Percentiles rank a stretch among this genome's conserved stretches.
These are phyloP conservation scores for Didymodactylos carnosus DNA, from an alignment of 2,888 invertebrate genomes.

Conservation along the genomic window DNA sequence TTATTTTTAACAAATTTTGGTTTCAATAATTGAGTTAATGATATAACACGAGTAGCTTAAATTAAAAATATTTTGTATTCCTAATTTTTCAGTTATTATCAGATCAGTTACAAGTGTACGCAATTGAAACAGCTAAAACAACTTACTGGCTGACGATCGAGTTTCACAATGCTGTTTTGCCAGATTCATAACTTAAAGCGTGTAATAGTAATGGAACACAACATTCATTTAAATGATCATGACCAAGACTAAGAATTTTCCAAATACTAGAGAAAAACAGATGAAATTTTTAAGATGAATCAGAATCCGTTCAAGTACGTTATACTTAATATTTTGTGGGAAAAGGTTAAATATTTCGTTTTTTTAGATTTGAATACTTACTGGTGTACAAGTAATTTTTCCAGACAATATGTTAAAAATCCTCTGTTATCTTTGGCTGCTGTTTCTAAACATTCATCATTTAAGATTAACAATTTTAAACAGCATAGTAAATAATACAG, in stretches of 20 bases:
- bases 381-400: constrained; percentile 8
- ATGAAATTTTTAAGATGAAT: no score
- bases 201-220: constrained; percentile 77
- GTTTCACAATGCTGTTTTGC: constrained; percentile 86
- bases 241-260: constrained; percentile 70
- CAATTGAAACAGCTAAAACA: no score
- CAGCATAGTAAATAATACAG: constrained; percentile 8
- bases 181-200: constrained; percentile 75
- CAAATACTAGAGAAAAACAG: constrained; percentile 53
- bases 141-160: constrained; percentile 65
- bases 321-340: no score
- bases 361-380: no score
- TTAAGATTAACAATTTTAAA: constrained; percentile 10
- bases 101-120: no score
- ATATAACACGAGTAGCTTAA: constrained; percentile 57
- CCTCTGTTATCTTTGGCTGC: constrained; percentile 11
- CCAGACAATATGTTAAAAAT: constrained; percentile 11
- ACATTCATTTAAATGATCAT: constrained; percentile 78
- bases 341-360: no score
- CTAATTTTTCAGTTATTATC: no score
- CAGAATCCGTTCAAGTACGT: no score
- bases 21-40: constrained; percentile 17
- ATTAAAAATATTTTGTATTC: no score
- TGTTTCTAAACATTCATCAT: constrained; percentile 11
- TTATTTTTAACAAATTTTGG: constrained; percentile 53